Conservation (phyloP, 2,797 vertebrate species). For the Limnodromus scolopaceus region DNA sequence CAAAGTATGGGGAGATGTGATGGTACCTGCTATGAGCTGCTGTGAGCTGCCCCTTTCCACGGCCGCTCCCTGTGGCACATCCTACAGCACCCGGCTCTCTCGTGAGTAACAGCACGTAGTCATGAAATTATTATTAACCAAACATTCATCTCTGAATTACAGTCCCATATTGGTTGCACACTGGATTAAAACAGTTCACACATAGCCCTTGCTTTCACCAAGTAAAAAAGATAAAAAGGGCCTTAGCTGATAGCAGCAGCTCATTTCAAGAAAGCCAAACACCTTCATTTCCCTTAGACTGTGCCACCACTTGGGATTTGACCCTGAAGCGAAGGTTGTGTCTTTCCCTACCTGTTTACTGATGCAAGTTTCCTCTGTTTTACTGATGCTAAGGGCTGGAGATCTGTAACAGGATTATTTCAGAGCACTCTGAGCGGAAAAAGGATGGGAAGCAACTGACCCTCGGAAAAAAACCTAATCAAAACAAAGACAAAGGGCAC, state of each 20-base stretch:
- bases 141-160: neutral
- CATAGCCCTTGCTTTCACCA: neutral
- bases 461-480: neutral
- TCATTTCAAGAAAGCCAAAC: neutral
- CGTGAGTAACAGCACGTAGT: neutral
- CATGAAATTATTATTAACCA: neutral
- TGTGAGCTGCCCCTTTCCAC: neutral
- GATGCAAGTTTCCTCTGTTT: constrained; percentile 15
- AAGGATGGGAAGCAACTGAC: constrained; percentile 36
- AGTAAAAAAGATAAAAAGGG: neutral
- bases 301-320: neutral
- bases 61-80: neutral
- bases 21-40: accelerated
- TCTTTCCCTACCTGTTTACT: neutral
- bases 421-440: neutral
- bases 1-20: accelerated
- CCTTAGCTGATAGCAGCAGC: neutral
- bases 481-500: constrained; percentile 36
- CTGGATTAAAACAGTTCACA: neutral
- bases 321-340: neutral
- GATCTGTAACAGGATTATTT: constrained; percentile 34
- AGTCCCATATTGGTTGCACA: neutral
- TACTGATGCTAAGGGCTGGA: neutral
- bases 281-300: neutral
- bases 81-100: neutral